phyloP scores from a whole-genome alignment of 35 echinoderm and acorn worm species.

The Apostichopus japonicus region DNA sequence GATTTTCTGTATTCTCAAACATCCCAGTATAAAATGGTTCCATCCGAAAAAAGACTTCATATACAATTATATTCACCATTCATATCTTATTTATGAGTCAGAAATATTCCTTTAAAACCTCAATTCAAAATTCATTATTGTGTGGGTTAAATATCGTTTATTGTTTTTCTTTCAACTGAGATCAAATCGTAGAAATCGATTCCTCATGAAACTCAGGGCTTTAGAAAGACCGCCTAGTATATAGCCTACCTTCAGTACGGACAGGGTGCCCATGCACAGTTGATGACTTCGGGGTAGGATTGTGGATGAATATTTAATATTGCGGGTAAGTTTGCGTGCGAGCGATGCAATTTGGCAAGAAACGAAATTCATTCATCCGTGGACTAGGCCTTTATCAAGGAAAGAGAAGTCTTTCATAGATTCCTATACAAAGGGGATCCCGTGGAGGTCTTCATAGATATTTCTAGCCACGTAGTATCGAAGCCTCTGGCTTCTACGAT shows the following conservation, averaged over 20 bases:
- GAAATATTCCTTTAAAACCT: not conserved
- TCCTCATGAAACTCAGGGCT: not conserved
- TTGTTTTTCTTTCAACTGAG: not conserved
- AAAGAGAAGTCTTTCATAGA: not conserved
- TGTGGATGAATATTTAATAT: slow-evolving; percentile 30
- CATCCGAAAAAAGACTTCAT: too few relatives aligned
- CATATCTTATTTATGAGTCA: not conserved
- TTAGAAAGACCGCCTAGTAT: too few relatives aligned
- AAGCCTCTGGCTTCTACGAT: not conserved
- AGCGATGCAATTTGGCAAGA: not conserved
- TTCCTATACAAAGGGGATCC: not conserved
- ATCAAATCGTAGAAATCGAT: slow-evolving; percentile 9
- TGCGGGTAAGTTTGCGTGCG: slow-evolving; percentile 38
- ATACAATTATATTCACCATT: too few relatives aligned
- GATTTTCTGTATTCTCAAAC: too few relatives aligned
- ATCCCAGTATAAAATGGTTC: too few relatives aligned
- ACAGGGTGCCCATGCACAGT: too few relatives aligned
- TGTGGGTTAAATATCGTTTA: slow-evolving; percentile 1
- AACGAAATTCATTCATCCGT: slow-evolving; percentile 1
- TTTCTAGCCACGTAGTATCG: not conserved
- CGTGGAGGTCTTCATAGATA: not conserved
- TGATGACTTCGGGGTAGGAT: slow-evolving; percentile 1
- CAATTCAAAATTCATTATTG: slow-evolving; percentile 1
- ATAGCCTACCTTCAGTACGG: too few relatives aligned
- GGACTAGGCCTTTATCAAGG: not conserved